Conservation (phyloP, 2,888 invertebrate species). For the Phyto melanocephala region DNA sequence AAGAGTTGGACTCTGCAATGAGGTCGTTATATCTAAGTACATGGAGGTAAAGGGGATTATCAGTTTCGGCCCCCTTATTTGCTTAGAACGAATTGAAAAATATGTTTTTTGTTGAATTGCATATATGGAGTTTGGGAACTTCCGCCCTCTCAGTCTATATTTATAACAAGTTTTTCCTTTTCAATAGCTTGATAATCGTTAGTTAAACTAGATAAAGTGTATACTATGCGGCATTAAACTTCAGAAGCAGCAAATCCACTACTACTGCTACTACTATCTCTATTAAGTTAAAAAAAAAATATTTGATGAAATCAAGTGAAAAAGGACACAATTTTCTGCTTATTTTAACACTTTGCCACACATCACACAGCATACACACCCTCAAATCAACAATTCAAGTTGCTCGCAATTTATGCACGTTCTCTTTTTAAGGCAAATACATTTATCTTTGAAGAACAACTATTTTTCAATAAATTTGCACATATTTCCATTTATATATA, state of each 20-base stretch:
- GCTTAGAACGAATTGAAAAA: too few species aligned
- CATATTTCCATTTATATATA: neutral
- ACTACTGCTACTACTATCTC: neutral
- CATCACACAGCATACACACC: neutral
- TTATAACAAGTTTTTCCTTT: too few species aligned
- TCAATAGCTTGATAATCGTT: too few species aligned
- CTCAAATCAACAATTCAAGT: neutral
- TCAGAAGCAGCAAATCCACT: constrained; percentile 3
- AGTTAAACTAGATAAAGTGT: constrained; percentile 55
- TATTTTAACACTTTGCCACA: constrained; percentile 23
- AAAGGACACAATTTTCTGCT: constrained; percentile 26
- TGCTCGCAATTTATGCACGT: constrained; percentile 58
- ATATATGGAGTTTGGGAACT: too few species aligned
- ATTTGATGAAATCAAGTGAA: neutral
- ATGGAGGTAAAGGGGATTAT: too few species aligned
- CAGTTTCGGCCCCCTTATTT: too few species aligned
- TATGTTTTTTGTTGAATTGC: too few species aligned
- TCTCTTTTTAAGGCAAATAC: constrained; percentile 19
- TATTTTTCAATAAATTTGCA: neutral
- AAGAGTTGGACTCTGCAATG: too few species aligned
- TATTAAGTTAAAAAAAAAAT: neutral
- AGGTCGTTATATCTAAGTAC: too few species aligned
- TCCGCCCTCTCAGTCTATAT: too few species aligned
- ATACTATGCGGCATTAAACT: constrained; percentile 22
- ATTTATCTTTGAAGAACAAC: neutral